A percentile compares a stretch with the other conserved stretches of the same genome.
Conservation (phyloP, 1,140 invertebrate genomes). For the Papilio machaon region DNA sequence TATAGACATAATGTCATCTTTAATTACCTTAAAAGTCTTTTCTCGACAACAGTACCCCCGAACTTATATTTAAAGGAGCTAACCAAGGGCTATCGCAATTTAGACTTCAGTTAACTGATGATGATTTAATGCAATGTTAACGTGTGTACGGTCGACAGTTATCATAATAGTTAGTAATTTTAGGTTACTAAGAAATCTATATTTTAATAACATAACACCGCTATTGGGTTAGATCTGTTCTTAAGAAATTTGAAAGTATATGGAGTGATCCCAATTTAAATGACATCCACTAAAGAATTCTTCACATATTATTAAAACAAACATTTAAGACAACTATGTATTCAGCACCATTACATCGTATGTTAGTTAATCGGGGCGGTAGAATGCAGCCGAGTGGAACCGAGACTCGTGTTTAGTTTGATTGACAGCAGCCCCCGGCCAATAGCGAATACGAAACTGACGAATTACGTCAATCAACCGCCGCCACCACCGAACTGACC, state of each 20-base stretch:
- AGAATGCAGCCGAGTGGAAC: conserved; percentile 59
- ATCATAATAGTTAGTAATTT: background rate
- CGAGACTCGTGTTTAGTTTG: conserved; percentile 68
- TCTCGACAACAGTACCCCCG: conserved; percentile 46
- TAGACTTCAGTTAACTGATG: conserved; percentile 67
- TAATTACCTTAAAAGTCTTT: conserved; percentile 43
- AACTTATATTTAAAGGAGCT: conserved; percentile 59
- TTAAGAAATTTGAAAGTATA: too few species aligned
- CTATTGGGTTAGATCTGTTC: background rate
- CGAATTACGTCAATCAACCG: conserved; percentile 84
- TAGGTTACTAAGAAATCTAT: background rate
- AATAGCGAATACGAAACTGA: conserved; percentile 84
- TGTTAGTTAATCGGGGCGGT: conserved; percentile 38
- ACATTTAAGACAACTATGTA: conserved; percentile 16
- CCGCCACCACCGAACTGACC: conserved; percentile 57
- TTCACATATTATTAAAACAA: background rate
- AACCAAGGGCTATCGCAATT: conserved; percentile 70
- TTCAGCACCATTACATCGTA: background rate
- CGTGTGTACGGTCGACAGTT: background rate
- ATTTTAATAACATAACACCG: background rate
- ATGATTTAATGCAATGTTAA: conserved; percentile 53
- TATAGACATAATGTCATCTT: too few species aligned
- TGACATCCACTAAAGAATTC: background rate
- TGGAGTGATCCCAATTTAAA: too few species aligned
- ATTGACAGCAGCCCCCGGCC: conserved; percentile 85